Evolutionary conservation across 2,797 vertebrate species (phyloP), one percentile per base, ranked within the genome.

Genomic region (Simalia tracyae): DNA sequence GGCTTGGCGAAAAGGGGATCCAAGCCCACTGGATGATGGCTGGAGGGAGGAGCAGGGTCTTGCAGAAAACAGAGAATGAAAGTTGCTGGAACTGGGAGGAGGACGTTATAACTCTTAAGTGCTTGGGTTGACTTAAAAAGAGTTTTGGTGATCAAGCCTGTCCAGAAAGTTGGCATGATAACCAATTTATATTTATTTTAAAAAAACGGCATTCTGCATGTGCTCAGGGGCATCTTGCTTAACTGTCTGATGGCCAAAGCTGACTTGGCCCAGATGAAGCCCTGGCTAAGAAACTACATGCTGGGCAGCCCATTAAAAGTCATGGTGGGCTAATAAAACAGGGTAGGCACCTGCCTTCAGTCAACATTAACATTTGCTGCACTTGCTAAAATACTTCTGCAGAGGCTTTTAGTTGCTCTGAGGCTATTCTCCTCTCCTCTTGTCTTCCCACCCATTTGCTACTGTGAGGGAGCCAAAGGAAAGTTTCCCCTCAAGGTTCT

Each of bases 11-110:
- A 31, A 28, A 59, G 90, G 66, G 87, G 91, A 12, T 11, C 26
- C 1, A 0, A 0, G 12, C 28, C 42, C n/a, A 28, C 7, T 17
- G 5, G 2, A 17, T 9, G n/a, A 54, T 26, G 42, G 42, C 64
- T 36, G 11, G 6, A 19, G 11, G 22, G 88, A 59, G n/a, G 54
- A 59, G 28, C 10, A 89, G 61, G 50, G 2, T 22, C 28, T 84
- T 63, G 61, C 60, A 28, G 28, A 50, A 63, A 72, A 84, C 10
- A 76, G 72, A 76, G 68, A 60, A 36, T 31, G 59, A 15, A 56
- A 19, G 15, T 28, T 9, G 4, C 28, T 50, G 57, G 11, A 76
- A 19, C 14, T 10, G 6, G 11, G n/a, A 89, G 22, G 17, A 15
- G 10, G n/a, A 31, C 31, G 17, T 50, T 59, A 3, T 87, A 15